Base-by-base conservation (phyloP, 2,113 vertebrate species). In the Jaculus jaculus region DNA sequence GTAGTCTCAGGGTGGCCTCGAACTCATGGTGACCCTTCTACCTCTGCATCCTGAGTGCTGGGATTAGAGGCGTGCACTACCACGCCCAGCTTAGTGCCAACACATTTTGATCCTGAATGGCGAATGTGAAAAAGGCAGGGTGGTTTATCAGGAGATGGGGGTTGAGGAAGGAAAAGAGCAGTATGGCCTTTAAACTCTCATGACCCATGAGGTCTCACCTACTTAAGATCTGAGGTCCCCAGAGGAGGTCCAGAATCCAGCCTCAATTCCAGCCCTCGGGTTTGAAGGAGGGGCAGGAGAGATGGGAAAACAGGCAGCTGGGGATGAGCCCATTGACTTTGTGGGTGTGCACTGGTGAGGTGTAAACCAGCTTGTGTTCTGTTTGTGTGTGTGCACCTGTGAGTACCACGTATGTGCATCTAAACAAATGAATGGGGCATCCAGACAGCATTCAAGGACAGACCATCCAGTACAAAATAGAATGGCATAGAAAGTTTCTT, bases 131-230 rank as follows among this genome's bases (percentile, higher is more conserved):
- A 12, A 54, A 12, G 54, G 11, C 54, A 12, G 54, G 54, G 54
- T 54, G 54, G 42, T 47, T 54, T 54, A 8, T 54, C 11, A 12
- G 54, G 54, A 54, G 13, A 54, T 54, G 54, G 7, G 54, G 54
- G 54, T 12, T 12, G 15, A 54, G 54, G 54, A 54, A 54, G 54
- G 8, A 28, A 10, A 54, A 54, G 54, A 54, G 54, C 10, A 16
- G 54, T 12, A 7, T 54, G 54, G 54, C 15, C 54, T 54, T 54
- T 54, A 54, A 12, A 54, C 26, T 61, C 28, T 61, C 24, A 12
- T 32, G 11, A 32, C 60, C 34, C 18, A 1, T 0, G 3, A 0
- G 18, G 37, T 66, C 47, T 54, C 34, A 16, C 0, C 1, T 18
- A 15, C 60, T 24, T 37, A 42, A n/a, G 37, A 51, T 17, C 3